Evolutionary conservation across 2,113 vertebrate genomes (phyloP).

Genomic region (Chitala chitala): DNA sequence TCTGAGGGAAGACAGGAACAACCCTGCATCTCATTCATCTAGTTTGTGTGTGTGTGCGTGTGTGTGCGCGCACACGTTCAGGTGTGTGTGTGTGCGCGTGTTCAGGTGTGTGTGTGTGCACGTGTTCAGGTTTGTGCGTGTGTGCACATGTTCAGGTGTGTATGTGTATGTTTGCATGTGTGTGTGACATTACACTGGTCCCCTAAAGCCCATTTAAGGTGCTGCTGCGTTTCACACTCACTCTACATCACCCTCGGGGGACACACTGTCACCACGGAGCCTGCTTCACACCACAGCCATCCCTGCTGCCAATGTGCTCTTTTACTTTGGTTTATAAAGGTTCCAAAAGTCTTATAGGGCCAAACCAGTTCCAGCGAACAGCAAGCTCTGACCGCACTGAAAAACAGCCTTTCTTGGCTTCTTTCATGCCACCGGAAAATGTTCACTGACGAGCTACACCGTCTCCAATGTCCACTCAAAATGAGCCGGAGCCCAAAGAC

Average conservation of each 20-base stretch:
- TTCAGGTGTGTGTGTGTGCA: too few relatives aligned
- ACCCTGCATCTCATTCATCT: too few relatives aligned
- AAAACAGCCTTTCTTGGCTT: not conserved
- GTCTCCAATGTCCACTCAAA: not conserved
- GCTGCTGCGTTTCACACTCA: slow-evolving; percentile 1
- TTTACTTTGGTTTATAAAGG: not conserved
- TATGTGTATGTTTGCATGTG: not conserved
- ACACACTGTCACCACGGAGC: not conserved
- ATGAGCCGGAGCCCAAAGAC: slow-evolving; percentile 46
- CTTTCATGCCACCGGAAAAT: not conserved
- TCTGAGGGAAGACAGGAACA: too few relatives aligned
- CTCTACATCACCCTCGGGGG: slow-evolving; percentile 4
- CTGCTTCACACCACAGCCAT: not conserved
- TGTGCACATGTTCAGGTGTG: too few relatives aligned
- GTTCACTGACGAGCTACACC: not conserved
- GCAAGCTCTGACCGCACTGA: not conserved
- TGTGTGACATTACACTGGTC: not conserved
- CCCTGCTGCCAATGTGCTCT: not conserved
- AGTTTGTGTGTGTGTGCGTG: too few relatives aligned
- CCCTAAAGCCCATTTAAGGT: not conserved
- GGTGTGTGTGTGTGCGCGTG: too few relatives aligned
- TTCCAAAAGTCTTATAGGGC: not conserved
- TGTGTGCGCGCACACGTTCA: too few relatives aligned
- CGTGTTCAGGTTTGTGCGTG: too few relatives aligned
- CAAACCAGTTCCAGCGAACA: not conserved